Percentiles rank a stretch among this genome's conserved stretches.
Conservation (phyloP, 1,140 invertebrate species). For the Oedothorax gibbosus region DNA sequence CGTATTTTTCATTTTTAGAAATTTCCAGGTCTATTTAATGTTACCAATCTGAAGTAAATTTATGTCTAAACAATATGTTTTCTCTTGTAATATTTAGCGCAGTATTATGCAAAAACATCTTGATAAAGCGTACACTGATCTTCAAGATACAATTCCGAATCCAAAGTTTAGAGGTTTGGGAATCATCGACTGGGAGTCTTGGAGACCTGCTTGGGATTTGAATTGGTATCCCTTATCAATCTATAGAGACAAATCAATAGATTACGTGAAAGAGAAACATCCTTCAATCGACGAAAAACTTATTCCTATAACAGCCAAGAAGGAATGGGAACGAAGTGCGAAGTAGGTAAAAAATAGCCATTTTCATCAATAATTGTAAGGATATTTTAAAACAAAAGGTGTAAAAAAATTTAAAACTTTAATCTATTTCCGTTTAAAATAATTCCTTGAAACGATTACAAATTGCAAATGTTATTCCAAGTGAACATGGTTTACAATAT, state of each 20-base stretch:
- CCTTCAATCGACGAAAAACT: neutral
- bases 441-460: neutral
- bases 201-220: constrained; percentile 30
- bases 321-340: constrained; percentile 6
- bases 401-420: no score
- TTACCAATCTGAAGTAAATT: no score
- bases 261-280: constrained; percentile 1
- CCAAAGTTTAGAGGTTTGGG: constrained; percentile 14
- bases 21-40: no score
- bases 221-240: constrained; percentile 13
- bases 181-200: constrained; percentile 43
- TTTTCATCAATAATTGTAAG: neutral
- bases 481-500: neutral
- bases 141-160: neutral
- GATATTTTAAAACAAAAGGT: no score
- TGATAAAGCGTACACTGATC: neutral
- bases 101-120: neutral
- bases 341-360: neutral
- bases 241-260: constrained; percentile 21
- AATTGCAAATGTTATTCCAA: neutral
- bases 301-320: neutral
- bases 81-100: neutral
- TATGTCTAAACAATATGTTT: no score
- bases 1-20: no score
- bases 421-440: neutral